Base-by-base conservation (phyloP, 2,888 invertebrate genomes). In the Malacosoma neustria region DNA sequence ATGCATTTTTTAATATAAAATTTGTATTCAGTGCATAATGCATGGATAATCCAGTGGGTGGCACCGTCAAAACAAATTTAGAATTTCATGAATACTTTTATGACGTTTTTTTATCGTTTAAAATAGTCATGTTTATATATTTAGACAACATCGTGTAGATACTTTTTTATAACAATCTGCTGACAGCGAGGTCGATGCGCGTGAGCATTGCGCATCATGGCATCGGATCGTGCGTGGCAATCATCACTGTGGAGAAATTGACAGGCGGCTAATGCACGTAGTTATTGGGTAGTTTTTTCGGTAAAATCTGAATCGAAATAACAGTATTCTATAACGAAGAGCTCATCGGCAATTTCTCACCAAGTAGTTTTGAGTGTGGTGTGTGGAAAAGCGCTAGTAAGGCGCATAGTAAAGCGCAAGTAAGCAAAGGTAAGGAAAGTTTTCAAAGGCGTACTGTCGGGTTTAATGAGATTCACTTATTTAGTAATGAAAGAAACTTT, bases 41-140 rank as follows among this genome's bases (percentile, higher is more conserved):
- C 73, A 72, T 51, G 54, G 55, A 59, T 81, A 77, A 82, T 79
- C 62, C 62, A 57, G 72, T 81, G 81, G 81, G 81, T 72, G 81
- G 76, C 57, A 56, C 66, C 61, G 45, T 46, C 46, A 49, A 53
- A 50, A 69, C 66, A 49, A 54, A 68, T 55, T 61, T 68, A 68
- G 73, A 75, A 80, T 71, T 61, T 63, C 67, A 72, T 70, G 61
- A 68, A 61, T 67, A 57, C 51, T 51, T 64, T 67, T 62, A 60
- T 48, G 47, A 50, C 48, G 51, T 59, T 61, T 58, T 50, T 51
- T 50, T 42, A 37, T 46, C 43, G 36, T 44, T 45, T 49, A 22
- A 9, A 5, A 9, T 9, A 22, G 9, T 22, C 5, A 7, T 22
- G 4, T 22, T 22, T 22, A 22, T 22, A 4, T 22, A 22, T 22